Conservation (phyloP, 2,797 vertebrate species). For the Ambastaia sidthimunki region DNA sequence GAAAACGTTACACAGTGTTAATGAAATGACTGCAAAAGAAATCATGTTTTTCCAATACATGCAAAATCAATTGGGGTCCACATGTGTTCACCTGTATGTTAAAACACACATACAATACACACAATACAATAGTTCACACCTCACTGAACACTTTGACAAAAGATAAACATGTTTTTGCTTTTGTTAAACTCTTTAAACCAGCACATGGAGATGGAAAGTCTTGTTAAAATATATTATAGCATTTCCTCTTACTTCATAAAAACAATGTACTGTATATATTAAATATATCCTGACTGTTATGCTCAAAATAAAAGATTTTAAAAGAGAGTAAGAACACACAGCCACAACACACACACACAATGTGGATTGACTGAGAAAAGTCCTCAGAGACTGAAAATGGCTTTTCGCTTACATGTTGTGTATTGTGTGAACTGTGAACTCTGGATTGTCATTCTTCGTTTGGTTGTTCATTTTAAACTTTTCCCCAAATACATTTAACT, state of each 20-base stretch:
- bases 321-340: slow-evolving; percentile 57
- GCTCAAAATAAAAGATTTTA: slow-evolving; percentile 72
- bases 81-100: slow-evolving; percentile 47
- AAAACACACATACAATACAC: slow-evolving; percentile 58
- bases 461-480: slow-evolving; percentile 59
- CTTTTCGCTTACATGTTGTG: slow-evolving; percentile 4
- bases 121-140: slow-evolving; percentile 66
- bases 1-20: slow-evolving; percentile 76
- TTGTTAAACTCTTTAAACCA: slow-evolving; percentile 70
- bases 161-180: slow-evolving; percentile 60
- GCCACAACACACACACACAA: slow-evolving; percentile 70
- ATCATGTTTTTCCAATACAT: slow-evolving; percentile 34
- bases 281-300: slow-evolving; percentile 80
- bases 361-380: slow-evolving; percentile 63
- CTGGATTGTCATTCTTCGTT: slow-evolving; percentile 32
- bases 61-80: slow-evolving; percentile 5
- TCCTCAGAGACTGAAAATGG: slow-evolving; percentile 12
- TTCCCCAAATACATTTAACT: slow-evolving; percentile 40
- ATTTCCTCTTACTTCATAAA: slow-evolving; percentile 77
- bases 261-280: slow-evolving; percentile 81
- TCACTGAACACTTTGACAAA: slow-evolving; percentile 76
- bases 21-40: slow-evolving; percentile 66
- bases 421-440: slow-evolving; percentile 1
- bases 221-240: slow-evolving; percentile 83
- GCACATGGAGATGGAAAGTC: slow-evolving; percentile 73